Evolutionary conservation across 2,113 vertebrate species (phyloP).

Genomic region (Patagioenas fasciata): DNA sequence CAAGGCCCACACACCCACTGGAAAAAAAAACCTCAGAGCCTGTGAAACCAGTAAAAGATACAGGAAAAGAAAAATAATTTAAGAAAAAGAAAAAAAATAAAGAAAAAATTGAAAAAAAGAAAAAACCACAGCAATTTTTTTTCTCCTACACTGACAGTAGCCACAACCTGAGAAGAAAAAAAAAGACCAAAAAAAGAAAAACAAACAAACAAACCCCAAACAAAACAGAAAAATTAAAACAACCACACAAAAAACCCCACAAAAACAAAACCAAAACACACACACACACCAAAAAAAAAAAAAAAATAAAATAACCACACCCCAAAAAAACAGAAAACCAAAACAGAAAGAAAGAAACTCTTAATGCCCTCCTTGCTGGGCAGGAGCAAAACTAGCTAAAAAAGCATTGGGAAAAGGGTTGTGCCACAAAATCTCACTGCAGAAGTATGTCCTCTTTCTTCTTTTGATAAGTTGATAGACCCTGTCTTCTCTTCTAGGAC

Average conservation of each 20-base stretch:
- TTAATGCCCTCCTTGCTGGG: background rate
- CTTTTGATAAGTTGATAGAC: background rate
- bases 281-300: no score
- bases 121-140: no score
- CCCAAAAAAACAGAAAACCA: background rate
- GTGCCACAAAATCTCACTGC: background rate
- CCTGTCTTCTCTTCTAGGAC: background rate
- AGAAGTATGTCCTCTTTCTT: background rate
- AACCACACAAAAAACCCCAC: no score
- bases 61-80: background rate
- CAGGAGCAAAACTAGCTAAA: slow-evolving; percentile 10
- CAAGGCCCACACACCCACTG: no score
- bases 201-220: no score
- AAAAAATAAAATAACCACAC: background rate
- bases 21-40: background rate
- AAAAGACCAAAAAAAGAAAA: no score
- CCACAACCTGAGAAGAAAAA: no score
- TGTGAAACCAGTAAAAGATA: background rate
- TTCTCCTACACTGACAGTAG: no score
- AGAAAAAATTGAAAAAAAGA: no score
- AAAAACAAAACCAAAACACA: background rate
- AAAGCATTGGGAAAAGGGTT: background rate
- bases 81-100: no score
- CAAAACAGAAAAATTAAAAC: no score
- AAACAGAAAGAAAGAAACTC: background rate